phyloP scores from a whole-genome alignment of 2,888 invertebrate genomes.

The Seira musarum region DNA sequence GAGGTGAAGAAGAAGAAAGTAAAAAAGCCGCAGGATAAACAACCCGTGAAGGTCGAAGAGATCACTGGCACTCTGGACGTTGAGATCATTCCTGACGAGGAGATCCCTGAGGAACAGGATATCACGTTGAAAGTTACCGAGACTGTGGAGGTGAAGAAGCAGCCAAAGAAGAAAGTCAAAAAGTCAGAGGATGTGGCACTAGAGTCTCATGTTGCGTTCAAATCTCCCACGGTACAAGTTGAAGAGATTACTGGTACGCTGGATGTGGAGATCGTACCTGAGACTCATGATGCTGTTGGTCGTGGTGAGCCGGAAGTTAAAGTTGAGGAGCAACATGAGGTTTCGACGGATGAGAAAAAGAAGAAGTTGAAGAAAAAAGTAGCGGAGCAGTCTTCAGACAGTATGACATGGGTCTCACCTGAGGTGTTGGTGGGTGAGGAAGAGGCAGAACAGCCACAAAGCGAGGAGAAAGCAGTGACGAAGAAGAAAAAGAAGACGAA shows the following conservation, averaged over 20 bases:
- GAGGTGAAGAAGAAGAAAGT: not conserved
- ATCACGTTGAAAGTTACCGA: not conserved
- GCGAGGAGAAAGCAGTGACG: not conserved
- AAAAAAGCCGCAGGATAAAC: not conserved
- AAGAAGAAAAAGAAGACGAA: not conserved
- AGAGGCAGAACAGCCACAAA: constrained; percentile 2
- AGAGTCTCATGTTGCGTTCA: constrained; percentile 2
- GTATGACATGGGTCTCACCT: not conserved
- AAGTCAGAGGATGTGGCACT: constrained; percentile 3
- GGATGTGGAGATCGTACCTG: constrained; percentile 1
- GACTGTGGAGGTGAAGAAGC: not conserved
- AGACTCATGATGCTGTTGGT: no score
- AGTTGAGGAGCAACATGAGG: not conserved
- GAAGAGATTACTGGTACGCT: constrained; percentile 19
- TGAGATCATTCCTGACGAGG: constrained; percentile 72
- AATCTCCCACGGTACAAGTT: constrained; percentile 3
- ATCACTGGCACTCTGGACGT: not conserved
- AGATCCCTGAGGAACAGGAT: constrained; percentile 32
- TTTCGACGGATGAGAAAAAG: not conserved
- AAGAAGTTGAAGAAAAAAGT: no score
- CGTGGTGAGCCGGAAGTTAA: not conserved
- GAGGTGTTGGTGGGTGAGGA: not conserved
- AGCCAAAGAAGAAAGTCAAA: constrained; percentile 6
- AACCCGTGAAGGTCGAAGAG: not conserved
- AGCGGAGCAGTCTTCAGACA: not conserved